Conservation (phyloP, 2,797 vertebrate genomes). For the Cirrhinus molitorella region DNA sequence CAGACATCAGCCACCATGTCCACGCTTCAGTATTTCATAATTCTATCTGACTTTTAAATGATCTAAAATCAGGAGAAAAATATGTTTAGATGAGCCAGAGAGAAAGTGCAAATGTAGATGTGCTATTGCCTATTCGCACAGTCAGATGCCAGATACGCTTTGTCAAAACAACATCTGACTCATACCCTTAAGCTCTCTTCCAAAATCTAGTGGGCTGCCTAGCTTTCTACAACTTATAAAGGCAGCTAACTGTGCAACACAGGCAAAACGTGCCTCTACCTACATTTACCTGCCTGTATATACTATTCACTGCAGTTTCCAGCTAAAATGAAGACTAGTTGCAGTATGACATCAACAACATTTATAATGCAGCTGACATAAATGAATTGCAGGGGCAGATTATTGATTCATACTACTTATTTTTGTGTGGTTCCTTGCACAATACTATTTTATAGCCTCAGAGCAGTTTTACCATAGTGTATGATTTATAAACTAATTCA, state of each 20-base stretch:
- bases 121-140: constrained; percentile 1
- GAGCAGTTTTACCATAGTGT: neutral
- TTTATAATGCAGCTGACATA: neutral
- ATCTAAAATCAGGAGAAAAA: neutral
- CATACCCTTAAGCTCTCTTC: constrained; percentile 4
- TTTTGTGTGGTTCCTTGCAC: neutral
- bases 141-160: constrained; percentile 26
- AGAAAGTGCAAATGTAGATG: constrained; percentile 1
- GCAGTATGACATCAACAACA: neutral
- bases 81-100: constrained; percentile 8
- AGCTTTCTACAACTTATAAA: constrained; percentile 18
- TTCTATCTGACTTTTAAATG: neutral
- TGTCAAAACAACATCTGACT: constrained; percentile 30
- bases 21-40: neutral
- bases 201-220: neutral
- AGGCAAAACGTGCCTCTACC: neutral
- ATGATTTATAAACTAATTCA: neutral
- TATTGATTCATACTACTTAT: too few relatives aligned
- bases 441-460: neutral
- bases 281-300: neutral
- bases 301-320: neutral
- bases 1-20: neutral
- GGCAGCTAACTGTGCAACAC: neutral
- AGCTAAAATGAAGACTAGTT: neutral
- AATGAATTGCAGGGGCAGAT: neutral